phyloP scores from a whole-genome alignment of 2,797 vertebrate species.

The Eidolon dupreanum region DNA sequence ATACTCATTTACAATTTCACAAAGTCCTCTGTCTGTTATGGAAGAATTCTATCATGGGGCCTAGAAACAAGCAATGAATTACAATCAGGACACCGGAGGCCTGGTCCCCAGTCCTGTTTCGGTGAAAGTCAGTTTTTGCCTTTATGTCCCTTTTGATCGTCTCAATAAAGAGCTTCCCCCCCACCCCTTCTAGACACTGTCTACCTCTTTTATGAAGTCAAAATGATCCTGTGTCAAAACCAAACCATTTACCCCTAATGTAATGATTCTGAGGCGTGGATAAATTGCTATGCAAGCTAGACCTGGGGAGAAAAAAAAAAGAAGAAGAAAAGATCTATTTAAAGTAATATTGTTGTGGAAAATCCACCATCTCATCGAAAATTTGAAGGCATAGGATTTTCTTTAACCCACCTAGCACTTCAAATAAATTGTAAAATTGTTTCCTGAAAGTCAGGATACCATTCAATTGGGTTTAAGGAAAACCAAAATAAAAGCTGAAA shows the following conservation, averaged over 20 bases:
- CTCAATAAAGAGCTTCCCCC: slow-evolving; percentile 44
- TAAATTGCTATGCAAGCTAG: slow-evolving; percentile 15
- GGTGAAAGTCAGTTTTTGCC: slow-evolving; percentile 58
- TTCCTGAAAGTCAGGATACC: not conserved
- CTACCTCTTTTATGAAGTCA: slow-evolving; percentile 62
- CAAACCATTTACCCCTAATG: not conserved
- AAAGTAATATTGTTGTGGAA: not conserved
- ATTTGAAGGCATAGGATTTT: not conserved
- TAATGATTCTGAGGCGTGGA: slow-evolving; percentile 24
- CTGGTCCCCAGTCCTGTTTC: slow-evolving; percentile 45
- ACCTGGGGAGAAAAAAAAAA: not conserved
- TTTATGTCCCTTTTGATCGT: slow-evolving; percentile 66
- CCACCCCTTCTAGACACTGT: not conserved
- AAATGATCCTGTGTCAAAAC: not conserved
- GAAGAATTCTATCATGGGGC: slow-evolving; percentile 73
- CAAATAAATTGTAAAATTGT: slow-evolving; percentile 20
- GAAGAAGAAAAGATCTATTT: not conserved
- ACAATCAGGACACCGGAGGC: slow-evolving; percentile 38
- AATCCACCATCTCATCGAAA: slow-evolving; percentile 38
- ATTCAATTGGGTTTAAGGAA: slow-evolving; percentile 59
- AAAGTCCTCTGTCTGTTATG: slow-evolving; percentile 75
- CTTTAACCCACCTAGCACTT: slow-evolving; percentile 57
- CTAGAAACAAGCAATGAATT: slow-evolving; percentile 81
- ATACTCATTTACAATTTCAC: slow-evolving; percentile 85
- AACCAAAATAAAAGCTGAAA: slow-evolving; percentile 33